Evolutionary conservation across 2,113 vertebrate genomes (phyloP).

Genomic region (Fukomys damarensis): DNA sequence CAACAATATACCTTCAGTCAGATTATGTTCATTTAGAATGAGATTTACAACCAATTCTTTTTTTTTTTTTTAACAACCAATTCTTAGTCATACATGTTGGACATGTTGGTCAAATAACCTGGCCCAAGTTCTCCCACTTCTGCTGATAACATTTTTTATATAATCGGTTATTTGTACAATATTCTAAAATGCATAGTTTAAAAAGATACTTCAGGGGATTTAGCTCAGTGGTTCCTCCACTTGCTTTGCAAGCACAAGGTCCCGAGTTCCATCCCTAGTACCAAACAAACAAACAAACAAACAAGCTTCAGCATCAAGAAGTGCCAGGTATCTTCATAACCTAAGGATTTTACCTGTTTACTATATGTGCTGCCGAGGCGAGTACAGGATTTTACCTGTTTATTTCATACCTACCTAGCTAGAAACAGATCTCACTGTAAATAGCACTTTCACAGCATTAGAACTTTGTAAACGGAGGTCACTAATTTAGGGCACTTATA

Average conservation of each 20-base stretch:
- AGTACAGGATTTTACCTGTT: not conserved
- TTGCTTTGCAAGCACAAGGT: too few relatives aligned
- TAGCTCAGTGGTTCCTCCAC: too few relatives aligned
- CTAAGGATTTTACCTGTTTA: not conserved
- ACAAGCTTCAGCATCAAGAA: slow-evolving; percentile 8
- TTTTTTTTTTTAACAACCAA: not conserved
- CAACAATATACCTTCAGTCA: not conserved
- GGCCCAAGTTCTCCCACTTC: slow-evolving; percentile 8
- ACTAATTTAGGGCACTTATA: slow-evolving; percentile 47
- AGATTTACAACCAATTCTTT: not conserved
- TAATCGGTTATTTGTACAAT: not conserved
- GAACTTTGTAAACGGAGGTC: slow-evolving; percentile 52
- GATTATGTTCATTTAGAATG: not conserved
- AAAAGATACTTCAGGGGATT: too few relatives aligned
- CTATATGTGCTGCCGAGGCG: too few relatives aligned
- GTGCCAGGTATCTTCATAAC: slow-evolving; percentile 39
- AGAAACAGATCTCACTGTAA: slow-evolving; percentile 35
- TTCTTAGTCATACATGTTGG: not conserved
- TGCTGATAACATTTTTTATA: not conserved
- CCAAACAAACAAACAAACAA: too few relatives aligned
- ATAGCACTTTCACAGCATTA: not conserved
- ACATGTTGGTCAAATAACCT: too few relatives aligned
- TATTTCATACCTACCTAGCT: not conserved
- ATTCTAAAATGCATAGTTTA: slow-evolving; percentile 24
- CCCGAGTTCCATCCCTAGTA: too few relatives aligned